These are phyloP conservation scores for Enteromius fasciolatus DNA, from an alignment of 2,797 vertebrate genomes.

Conservation along the genomic window DNA sequence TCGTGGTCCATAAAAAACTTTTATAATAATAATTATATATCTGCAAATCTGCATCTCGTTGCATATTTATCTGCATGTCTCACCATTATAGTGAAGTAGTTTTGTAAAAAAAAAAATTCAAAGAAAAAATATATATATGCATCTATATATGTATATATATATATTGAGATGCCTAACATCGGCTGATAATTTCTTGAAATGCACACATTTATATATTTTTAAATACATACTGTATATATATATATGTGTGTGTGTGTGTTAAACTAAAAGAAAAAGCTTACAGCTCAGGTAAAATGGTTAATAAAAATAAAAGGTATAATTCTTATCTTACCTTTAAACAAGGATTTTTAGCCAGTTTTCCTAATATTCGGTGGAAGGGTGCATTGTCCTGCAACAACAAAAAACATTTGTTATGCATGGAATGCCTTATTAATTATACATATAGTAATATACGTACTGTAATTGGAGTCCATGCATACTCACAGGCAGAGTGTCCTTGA, in stretches of 20 bases:
- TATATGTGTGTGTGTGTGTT: no score
- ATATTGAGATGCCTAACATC: background rate
- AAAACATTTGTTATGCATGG: constrained; percentile 5
- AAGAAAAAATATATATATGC: no score
- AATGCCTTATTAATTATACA: background rate
- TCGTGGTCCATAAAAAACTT: background rate
- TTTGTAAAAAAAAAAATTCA: no score
- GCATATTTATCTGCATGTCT: background rate
- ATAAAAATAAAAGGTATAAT: background rate
- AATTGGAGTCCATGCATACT: constrained; percentile 35
- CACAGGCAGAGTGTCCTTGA: constrained; percentile 52
- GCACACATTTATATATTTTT: no score
- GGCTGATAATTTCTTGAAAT: no score
- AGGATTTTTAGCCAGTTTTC: background rate
- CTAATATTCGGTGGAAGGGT: constrained; percentile 3
- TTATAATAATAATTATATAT: background rate
- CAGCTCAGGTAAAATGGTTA: no score
- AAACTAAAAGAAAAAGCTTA: background rate
- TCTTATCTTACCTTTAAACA: constrained; percentile 34
- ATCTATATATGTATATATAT: no score
- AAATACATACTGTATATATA: no score
- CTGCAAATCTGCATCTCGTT: background rate
- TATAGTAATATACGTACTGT: background rate
- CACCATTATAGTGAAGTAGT: background rate
- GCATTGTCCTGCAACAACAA: constrained; percentile 41